phyloP scores from a whole-genome alignment of 2,113 vertebrate genomes.

The Lycaon pictus region DNA sequence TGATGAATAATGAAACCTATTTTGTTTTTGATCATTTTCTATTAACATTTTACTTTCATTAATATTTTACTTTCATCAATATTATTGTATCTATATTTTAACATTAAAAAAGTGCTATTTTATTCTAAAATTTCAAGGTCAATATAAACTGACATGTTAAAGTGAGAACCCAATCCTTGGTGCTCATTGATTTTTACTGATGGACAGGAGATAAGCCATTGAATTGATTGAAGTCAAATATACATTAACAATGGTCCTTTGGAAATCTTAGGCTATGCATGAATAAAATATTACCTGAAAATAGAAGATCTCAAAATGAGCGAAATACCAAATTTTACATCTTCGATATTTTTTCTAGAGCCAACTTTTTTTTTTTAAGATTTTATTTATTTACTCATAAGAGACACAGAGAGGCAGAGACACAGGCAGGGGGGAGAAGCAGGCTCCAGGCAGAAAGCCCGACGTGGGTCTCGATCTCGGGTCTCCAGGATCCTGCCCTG shows the following conservation, averaged over 20 bases:
- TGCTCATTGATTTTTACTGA: neutral
- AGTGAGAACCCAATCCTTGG: neutral
- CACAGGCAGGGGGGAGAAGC: no score
- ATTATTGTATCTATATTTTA: neutral
- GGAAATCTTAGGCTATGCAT: neutral
- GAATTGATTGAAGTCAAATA: neutral
- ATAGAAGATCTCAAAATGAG: conserved; percentile 1
- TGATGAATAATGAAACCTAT: neutral
- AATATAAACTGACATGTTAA: neutral
- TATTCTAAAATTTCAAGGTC: conserved; percentile 8
- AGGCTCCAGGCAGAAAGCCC: no score
- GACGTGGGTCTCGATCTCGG: no score
- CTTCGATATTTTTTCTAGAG: neutral
- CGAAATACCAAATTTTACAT: neutral
- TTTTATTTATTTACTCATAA: no score
- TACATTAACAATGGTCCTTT: neutral
- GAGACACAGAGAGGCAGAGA: no score
- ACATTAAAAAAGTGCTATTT: neutral
- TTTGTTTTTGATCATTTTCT: neutral
- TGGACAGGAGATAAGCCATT: neutral
- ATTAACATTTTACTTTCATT: neutral
- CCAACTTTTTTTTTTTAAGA: neutral
- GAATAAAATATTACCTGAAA: neutral
- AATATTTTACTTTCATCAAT: neutral
- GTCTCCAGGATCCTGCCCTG: no score